Evolutionary conservation across 2,888 invertebrate genomes (phyloP), one percentile per base, ranked within the genome.

Genomic region (Cyaniris semiargus): DNA sequence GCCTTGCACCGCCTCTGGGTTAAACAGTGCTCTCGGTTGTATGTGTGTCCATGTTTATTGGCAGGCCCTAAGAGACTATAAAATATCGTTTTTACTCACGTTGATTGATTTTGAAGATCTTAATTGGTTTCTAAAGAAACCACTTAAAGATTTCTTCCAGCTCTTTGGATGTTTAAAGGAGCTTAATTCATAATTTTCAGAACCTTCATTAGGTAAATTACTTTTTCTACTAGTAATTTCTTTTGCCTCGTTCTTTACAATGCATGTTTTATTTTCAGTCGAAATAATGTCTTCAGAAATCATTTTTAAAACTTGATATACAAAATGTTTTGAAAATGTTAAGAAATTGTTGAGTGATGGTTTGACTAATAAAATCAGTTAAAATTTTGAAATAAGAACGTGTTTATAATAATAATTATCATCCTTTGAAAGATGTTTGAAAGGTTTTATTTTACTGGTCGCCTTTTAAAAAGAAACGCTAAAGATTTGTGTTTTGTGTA

Each of bases 91-190:
- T 53, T 58, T 72, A 78, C 91, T 89, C 86, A 94, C 93, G 81
- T 93, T 93, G 81, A 90, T 92, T 31, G 93, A 93, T 84, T 89
- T 93, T 4, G 92, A 89, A 75, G 93, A 89, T 74, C 93, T 89
- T 78, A 90, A 85, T 82, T 91, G 92, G 81, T 89, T 88, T 71
- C 92, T 88, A 84, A 94, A 94, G 83, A 94, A 93, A 82, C 89
- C 92, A 3, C 92, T 85, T 76, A 94, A 87, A 56, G 94, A 92
- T 81, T 92, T 93, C 82, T 92, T 94, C 94, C 93, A 94, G 76
- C 88, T 90, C 81, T 89, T 93, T 18, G 89, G 88, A 82, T 87
- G 87, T 86, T 87, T 93, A 76, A 85, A 92, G 31, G 91, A 88
- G 81, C 85, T 86, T 80, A 92, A 82, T 81, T 92, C 93, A 81